Conservation (phyloP, 2,113 vertebrate species). For the Malurus melanocephalus region DNA sequence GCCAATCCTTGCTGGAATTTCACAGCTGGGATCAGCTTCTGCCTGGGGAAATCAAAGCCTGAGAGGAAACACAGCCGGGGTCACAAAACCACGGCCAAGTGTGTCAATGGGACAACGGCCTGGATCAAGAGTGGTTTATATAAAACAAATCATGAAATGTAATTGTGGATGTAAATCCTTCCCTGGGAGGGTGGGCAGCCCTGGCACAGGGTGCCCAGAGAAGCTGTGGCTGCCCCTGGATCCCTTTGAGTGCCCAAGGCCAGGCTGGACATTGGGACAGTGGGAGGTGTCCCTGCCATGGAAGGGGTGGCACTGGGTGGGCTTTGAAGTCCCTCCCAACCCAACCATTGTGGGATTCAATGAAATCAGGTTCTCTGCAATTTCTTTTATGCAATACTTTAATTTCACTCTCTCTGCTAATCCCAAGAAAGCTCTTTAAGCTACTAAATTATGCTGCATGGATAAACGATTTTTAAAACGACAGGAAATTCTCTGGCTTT, state of each 20-base stretch:
- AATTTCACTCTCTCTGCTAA: not conserved
- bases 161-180: not conserved
- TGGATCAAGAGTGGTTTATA: not conserved
- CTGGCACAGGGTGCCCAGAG: not conserved
- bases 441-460: not conserved
- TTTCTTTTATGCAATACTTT: not conserved
- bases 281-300: not conserved
- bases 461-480: not conserved
- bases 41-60: not conserved
- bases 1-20: not conserved
- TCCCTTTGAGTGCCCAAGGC: not conserved
- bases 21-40: not conserved
- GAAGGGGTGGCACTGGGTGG: rapidly evolving
- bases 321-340: rapidly evolving
- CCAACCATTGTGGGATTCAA: not conserved
- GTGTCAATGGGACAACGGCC: not conserved
- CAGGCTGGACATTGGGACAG: not conserved
- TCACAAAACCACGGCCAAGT: not conserved
- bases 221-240: not conserved
- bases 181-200: not conserved
- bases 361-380: not conserved
- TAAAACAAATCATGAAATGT: not conserved
- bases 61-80: not conserved
- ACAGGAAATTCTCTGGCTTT: not conserved
- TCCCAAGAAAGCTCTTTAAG: not conserved